A percentile compares a stretch with the other conserved stretches of the same genome.
These are phyloP conservation scores for Andrena haemorrhoa DNA, from an alignment of 2,888 invertebrate species.

Conservation along the genomic window DNA sequence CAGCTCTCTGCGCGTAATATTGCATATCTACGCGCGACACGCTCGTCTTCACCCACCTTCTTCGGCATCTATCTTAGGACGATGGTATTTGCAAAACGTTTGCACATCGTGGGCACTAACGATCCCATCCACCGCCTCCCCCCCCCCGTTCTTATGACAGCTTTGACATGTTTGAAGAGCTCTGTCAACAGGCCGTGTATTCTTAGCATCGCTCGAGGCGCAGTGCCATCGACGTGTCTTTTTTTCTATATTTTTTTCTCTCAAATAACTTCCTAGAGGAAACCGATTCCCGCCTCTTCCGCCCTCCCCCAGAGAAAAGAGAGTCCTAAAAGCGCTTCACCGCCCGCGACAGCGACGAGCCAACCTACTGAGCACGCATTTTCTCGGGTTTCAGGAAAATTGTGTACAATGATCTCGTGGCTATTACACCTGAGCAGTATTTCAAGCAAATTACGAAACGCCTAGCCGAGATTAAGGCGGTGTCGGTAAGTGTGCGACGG, in stretches of 20 bases:
- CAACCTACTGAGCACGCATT: slow-evolving; percentile 51
- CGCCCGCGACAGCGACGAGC: neutral
- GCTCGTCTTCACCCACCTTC: slow-evolving; percentile 51
- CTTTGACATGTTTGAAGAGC: slow-evolving; percentile 44
- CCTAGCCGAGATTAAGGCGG: slow-evolving; percentile 95
- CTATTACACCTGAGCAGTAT: slow-evolving; percentile 97
- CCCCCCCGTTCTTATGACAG: slow-evolving; percentile 25
- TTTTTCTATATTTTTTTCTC: slow-evolving; percentile 12
- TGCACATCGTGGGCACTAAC: slow-evolving; percentile 60
- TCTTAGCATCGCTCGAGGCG: slow-evolving; percentile 55
- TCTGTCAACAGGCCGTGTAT: slow-evolving; percentile 48
- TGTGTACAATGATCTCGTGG: slow-evolving; percentile 94
- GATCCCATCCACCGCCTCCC: slow-evolving; percentile 25
- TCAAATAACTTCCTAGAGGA: neutral
- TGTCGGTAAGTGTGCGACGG: slow-evolving; percentile 89
- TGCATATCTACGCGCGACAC: slow-evolving; percentile 35
- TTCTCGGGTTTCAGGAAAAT: slow-evolving; percentile 89
- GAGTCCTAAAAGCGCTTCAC: slow-evolving; percentile 7
- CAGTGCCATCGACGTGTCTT: slow-evolving; percentile 51
- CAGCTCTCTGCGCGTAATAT: slow-evolving; percentile 22
- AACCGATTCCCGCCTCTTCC: neutral
- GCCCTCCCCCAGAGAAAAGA: no score
- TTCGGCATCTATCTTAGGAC: slow-evolving; percentile 59
- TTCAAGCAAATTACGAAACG: slow-evolving; percentile 96
- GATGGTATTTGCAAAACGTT: slow-evolving; percentile 60